Conservation (phyloP, 1,140 invertebrate species). For the Drosophila guanche region DNA sequence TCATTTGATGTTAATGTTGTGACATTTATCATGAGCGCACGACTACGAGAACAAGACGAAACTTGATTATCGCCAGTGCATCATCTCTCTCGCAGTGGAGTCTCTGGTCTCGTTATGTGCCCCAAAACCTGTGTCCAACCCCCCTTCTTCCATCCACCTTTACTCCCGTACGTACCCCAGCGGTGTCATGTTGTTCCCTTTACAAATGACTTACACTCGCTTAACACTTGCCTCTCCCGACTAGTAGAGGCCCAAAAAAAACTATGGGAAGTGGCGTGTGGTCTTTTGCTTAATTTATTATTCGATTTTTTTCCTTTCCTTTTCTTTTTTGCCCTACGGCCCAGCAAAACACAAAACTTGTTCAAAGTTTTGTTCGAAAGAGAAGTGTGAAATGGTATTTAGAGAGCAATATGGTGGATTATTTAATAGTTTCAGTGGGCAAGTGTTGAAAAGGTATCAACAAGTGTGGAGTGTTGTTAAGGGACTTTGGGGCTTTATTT, state of each 20-base stretch:
- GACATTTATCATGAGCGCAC: slow-evolving; percentile 83
- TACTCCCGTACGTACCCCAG: not conserved
- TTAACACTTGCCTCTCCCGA: slow-evolving; percentile 46
- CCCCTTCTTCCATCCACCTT: not conserved
- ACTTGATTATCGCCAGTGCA: slow-evolving; percentile 81
- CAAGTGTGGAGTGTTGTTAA: slow-evolving; percentile 35
- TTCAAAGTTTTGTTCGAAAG: slow-evolving; percentile 24
- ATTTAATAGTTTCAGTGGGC: slow-evolving; percentile 37
- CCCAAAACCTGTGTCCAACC: slow-evolving; percentile 34
- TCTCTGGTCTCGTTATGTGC: slow-evolving; percentile 44
- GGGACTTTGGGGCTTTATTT: slow-evolving; percentile 10
- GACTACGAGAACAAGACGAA: slow-evolving; percentile 79
- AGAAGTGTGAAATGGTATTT: slow-evolving; percentile 40
- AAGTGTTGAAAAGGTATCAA: slow-evolving; percentile 7
- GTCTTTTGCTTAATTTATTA: slow-evolving; percentile 45
- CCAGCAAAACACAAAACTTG: slow-evolving; percentile 31
- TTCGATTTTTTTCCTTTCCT: not conserved
- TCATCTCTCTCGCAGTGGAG: slow-evolving; percentile 68
- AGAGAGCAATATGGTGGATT: slow-evolving; percentile 41
- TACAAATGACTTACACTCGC: slow-evolving; percentile 76
- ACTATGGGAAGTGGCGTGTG: slow-evolving; percentile 62
- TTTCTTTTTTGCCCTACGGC: slow-evolving; percentile 32
- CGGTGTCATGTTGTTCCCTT: slow-evolving; percentile 57
- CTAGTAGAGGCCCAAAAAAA: slow-evolving; percentile 20
- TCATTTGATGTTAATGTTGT: slow-evolving; percentile 84